Percentiles rank a stretch among this genome's conserved stretches.
Conservation (phyloP, 2,888 invertebrate genomes). For the Trichogramma evanescens region DNA sequence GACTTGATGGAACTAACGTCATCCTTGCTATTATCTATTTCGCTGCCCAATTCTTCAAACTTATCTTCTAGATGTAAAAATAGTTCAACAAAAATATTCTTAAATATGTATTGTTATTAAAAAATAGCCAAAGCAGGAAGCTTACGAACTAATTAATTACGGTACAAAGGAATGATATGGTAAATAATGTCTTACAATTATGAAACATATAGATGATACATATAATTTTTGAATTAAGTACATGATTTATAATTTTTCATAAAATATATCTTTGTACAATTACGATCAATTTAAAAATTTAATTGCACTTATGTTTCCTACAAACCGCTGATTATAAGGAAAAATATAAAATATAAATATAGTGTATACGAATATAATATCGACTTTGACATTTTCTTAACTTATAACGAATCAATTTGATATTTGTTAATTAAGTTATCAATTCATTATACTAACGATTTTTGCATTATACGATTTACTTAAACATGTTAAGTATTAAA, state of each 20-base stretch:
- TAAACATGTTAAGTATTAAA: too few relatives aligned
- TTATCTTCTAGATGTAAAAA: too few relatives aligned
- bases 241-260: conserved; percentile 15
- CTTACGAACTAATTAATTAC: too few relatives aligned
- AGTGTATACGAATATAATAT: background rate
- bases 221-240: conserved; percentile 17
- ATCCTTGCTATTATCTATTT: too few relatives aligned
- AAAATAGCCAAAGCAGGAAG: too few relatives aligned
- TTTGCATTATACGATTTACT: too few relatives aligned
- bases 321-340: conserved; percentile 17
- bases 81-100: too few relatives aligned
- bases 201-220: conserved; percentile 11
- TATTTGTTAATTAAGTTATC: conserved; percentile 1
- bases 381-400: conserved; percentile 10
- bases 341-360: conserved; percentile 7
- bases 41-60: too few relatives aligned
- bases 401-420: conserved; percentile 2
- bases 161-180: background rate
- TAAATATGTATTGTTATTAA: too few relatives aligned
- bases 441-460: too few relatives aligned
- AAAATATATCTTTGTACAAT: conserved; percentile 21
- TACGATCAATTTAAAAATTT: conserved; percentile 15
- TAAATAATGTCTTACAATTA: conserved; percentile 6
- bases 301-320: conserved; percentile 23
- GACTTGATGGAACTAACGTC: too few relatives aligned